Percentiles rank a stretch among this genome's conserved stretches.
phyloP scores from a whole-genome alignment of 2,888 invertebrate genomes.

The Tineola bisselliella region DNA sequence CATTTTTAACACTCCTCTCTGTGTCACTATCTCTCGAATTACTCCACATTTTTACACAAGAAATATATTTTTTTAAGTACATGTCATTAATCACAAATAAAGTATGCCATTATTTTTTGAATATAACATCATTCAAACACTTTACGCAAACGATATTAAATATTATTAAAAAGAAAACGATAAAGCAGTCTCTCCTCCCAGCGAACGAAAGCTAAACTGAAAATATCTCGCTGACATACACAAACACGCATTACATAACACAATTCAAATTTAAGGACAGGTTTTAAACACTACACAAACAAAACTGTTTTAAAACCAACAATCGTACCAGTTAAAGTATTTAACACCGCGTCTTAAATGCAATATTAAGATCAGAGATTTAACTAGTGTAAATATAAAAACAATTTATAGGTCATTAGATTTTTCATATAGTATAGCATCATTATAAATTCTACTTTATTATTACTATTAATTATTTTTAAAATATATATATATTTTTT shows the following conservation, averaged over 20 bases:
- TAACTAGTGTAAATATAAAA: too few species aligned
- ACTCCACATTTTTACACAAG: constrained; percentile 7
- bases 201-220: not conserved
- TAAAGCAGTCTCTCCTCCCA: too few species aligned
- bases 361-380: too few species aligned
- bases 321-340: not conserved
- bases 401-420: too few species aligned
- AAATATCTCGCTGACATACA: not conserved
- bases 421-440: too few species aligned
- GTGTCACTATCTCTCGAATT: not conserved
- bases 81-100: too few species aligned
- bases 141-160: not conserved
- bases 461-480: too few species aligned
- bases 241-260: not conserved
- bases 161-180: not conserved
- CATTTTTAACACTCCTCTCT: constrained; percentile 23
- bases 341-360: not conserved
- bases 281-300: not conserved
- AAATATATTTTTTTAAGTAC: too few species aligned
- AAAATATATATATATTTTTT: too few species aligned
- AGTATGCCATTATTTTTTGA: not conserved
- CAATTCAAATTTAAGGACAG: not conserved
- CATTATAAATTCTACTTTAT: too few species aligned
- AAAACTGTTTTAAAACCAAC: not conserved
- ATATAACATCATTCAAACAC: too few species aligned